Conservation (phyloP, 2,797 vertebrate genomes). For the Lycodopsis pacificus region DNA sequence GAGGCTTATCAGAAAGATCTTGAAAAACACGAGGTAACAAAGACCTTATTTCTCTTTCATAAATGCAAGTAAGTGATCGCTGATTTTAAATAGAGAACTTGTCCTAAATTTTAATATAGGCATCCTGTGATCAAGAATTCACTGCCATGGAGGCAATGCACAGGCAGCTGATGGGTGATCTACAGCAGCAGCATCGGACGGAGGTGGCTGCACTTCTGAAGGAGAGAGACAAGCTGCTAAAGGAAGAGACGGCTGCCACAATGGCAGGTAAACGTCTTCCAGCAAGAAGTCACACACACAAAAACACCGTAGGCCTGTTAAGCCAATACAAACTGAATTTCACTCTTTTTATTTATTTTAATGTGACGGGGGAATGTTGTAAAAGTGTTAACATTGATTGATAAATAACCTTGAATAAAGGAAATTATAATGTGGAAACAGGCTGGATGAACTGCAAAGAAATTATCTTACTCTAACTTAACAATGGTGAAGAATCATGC, state of each 20-base stretch:
- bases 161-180: conserved; percentile 89
- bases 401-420: neutral
- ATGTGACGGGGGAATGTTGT: neutral
- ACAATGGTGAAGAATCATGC: neutral
- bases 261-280: conserved; percentile 85
- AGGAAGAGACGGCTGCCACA: conserved; percentile 93
- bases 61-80: neutral
- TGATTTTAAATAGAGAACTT: neutral
- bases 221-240: conserved; percentile 92
- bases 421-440: neutral
- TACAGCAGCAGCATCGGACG: conserved; percentile 92
- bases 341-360: neutral
- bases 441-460: neutral
- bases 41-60: neutral
- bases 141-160: conserved; percentile 91
- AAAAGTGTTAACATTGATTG: neutral
- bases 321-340: neutral
- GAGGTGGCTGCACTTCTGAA: conserved; percentile 90
- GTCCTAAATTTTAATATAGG: conserved; percentile 70
- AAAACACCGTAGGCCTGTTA: neutral
- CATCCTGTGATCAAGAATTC: conserved; percentile 88
- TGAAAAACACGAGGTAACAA: conserved; percentile 88
- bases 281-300: neutral
- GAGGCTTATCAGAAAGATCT: conserved; percentile 87
- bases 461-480: neutral